Base-by-base conservation (phyloP, 2,797 vertebrate genomes). In the Melanotaenia maccullochi region DNA sequence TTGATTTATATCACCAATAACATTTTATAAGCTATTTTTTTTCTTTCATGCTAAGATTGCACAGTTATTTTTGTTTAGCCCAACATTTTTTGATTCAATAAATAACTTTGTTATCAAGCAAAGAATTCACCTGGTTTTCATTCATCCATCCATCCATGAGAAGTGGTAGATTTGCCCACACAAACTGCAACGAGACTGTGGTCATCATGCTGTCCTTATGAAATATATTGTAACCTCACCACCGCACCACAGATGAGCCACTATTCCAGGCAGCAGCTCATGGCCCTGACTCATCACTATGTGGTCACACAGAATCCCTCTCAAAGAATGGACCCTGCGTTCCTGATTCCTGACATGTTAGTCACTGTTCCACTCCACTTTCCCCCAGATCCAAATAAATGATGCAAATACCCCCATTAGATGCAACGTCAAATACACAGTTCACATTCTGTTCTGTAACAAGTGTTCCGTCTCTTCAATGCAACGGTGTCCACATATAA, bases 81-180 rank as follows among this genome's bases (percentile, higher is more conserved):
- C 25, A 30, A 65, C 4, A 75, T 85, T 82, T 87, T 87, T 92
- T 85, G 75, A 90, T 87, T 87, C 67, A 92, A 92, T 92, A 92
- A 92, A 93, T 84, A 7, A 85, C 89, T 93, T 93, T 92, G 65
- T 89, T 90, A 91, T 88, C 74, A 76, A 86, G 57, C 65, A 36
- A 60, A 67, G 3, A 54, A 58, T 9, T 16, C 44, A 59, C 42
- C 52, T 68, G 3, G 9, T 63, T 47, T 56, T 33, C 3, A 28
- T 16, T 42, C 5, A 33, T 20, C 7, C 5, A 22, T 58, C 20
- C 22, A 20, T 13, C 9, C 1, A n/a, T 36, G 57, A 36, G 22
- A 36, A n/a, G n/a, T 4, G 12, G 35, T 16, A 16, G 13, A 5
- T 16, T 13, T 60, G 25, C 22, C 22, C 36, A 30, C 25, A 9